phyloP scores from a whole-genome alignment of 2,888 invertebrate genomes.

The Andrena marginata region DNA sequence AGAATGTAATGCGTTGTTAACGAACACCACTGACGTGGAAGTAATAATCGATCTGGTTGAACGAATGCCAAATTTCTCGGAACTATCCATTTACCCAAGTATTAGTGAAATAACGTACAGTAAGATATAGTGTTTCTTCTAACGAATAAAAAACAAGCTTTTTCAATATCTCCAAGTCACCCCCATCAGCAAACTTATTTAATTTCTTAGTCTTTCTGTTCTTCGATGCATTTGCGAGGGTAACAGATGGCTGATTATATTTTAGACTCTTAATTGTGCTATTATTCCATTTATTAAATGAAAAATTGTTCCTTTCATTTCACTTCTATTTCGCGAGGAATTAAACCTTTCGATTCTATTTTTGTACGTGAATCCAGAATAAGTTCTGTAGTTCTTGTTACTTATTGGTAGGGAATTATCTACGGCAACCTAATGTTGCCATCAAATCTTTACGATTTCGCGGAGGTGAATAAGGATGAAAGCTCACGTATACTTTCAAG shows the following conservation, averaged over 20 bases:
- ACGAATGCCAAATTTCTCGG: conserved; percentile 21
- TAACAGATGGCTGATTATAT: not conserved
- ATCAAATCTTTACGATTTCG: conserved; percentile 28
- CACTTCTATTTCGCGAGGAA: not conserved
- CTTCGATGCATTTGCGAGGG: not conserved
- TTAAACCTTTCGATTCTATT: not conserved
- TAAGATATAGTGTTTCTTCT: not conserved
- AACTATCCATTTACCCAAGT: not conserved
- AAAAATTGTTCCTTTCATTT: not conserved
- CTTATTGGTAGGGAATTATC: not conserved
- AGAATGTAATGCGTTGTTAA: not conserved
- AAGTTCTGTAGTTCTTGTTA: not conserved
- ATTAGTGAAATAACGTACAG: not conserved
- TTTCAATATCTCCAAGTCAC: not conserved
- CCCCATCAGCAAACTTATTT: not conserved
- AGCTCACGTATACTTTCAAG: conserved; percentile 17
- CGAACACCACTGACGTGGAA: not conserved
- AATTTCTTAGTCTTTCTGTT: not conserved
- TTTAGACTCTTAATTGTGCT: not conserved
- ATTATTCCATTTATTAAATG: not conserved
- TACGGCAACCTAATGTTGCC: not conserved
- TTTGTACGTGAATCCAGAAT: not conserved
- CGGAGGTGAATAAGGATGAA: not conserved
- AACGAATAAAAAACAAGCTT: not conserved
- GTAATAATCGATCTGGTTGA: conserved; percentile 35